These are phyloP conservation scores for Jordanella pulchra DNA, from an alignment of 2,797 vertebrate species.

Conservation along the genomic window DNA sequence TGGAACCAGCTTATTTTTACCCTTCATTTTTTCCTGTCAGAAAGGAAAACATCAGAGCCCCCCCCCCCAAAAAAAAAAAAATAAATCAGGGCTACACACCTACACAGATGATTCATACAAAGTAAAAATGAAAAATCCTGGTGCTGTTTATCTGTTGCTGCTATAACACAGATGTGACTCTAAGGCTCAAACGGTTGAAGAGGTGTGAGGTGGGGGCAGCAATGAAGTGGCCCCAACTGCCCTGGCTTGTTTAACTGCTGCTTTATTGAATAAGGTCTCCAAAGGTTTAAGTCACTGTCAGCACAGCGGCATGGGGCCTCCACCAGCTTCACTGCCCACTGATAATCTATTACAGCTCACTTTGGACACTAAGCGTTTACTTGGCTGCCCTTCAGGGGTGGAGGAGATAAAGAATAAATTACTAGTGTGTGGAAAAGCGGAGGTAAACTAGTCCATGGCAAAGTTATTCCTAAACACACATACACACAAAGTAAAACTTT, in stretches of 20 bases:
- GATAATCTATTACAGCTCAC: constrained; percentile 67
- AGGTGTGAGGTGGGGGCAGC: constrained; percentile 35
- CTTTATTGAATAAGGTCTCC: constrained; percentile 73
- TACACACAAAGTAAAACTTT: constrained; percentile 21
- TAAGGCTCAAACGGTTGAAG: constrained; percentile 31
- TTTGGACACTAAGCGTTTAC: constrained; percentile 55
- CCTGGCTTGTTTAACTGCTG: constrained; percentile 70
- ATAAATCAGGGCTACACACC: constrained; percentile 51
- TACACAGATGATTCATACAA: constrained; percentile 67
- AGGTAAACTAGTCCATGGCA: constrained; percentile 29
- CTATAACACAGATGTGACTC: constrained; percentile 32
- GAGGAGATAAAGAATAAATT: constrained; percentile 54
- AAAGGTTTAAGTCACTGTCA: constrained; percentile 66
- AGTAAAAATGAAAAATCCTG: constrained; percentile 9
- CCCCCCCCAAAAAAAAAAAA: constrained; percentile 28
- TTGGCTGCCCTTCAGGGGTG: constrained; percentile 58
- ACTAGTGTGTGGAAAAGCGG: constrained; percentile 31
- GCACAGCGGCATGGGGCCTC: constrained; percentile 52
- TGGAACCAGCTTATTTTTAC: constrained; percentile 97
- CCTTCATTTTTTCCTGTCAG: constrained; percentile 96
- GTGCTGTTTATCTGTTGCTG: constrained; percentile 24
- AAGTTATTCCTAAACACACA: constrained; percentile 2
- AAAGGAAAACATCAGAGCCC: constrained; percentile 49
- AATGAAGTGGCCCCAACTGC: constrained; percentile 64
- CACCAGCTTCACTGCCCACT: constrained; percentile 55